Percentiles rank a stretch among this genome's conserved stretches.
Evolutionary conservation across 2,888 invertebrate genomes (phyloP).

Genomic region (Rhogogaster chlorosoma): DNA sequence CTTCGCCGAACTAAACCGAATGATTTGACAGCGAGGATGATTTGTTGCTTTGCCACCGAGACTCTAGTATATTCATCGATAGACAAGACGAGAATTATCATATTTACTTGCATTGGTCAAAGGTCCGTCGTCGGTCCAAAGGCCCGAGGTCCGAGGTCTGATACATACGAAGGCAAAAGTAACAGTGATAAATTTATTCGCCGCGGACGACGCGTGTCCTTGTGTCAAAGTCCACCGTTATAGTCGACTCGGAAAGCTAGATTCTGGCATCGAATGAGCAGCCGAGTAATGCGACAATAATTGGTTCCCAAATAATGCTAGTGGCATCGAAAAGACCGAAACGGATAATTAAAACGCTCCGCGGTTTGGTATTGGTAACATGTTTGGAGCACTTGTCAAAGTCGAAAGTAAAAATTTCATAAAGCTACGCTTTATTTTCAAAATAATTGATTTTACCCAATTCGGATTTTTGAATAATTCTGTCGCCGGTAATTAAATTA

Average conservation of each 20-base stretch:
- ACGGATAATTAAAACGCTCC: not conserved
- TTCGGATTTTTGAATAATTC: too few species aligned
- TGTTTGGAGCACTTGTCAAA: too few species aligned
- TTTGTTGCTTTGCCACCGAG: not conserved
- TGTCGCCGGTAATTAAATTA: too few species aligned
- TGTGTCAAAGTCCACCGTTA: slow-evolving; percentile 27
- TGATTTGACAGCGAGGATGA: not conserved
- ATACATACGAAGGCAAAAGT: not conserved
- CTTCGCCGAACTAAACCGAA: not conserved
- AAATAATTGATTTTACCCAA: too few species aligned
- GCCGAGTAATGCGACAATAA: not conserved
- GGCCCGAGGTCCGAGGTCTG: slow-evolving; percentile 11
- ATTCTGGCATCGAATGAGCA: not conserved
- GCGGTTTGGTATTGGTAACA: not conserved
- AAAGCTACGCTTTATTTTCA: too few species aligned
- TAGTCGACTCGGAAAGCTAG: slow-evolving; percentile 8
- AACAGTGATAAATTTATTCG: not conserved
- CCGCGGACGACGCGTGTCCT: slow-evolving; percentile 16
- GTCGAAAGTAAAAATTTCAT: too few species aligned
- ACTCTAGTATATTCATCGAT: not conserved
- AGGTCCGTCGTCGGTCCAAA: slow-evolving; percentile 4
- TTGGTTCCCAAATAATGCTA: slow-evolving; percentile 5
- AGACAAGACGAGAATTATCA: slow-evolving; percentile 14
- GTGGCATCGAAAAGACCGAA: not conserved
- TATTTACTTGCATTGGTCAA: slow-evolving; percentile 21